Conservation (phyloP, 2,797 vertebrate species). For the Acrossocheilus wenchowensis region DNA sequence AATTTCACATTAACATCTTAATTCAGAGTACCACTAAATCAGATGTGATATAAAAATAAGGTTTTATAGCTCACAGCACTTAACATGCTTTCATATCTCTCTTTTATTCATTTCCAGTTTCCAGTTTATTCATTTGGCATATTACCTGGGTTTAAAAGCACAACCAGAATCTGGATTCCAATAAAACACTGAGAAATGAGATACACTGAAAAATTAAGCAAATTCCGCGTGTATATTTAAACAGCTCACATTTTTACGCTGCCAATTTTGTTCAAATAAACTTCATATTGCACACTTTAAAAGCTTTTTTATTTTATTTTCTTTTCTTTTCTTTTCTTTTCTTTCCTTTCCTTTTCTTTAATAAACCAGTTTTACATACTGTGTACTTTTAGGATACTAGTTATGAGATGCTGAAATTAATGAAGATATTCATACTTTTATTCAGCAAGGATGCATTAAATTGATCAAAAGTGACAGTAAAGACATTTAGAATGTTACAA, state of each 20-base stretch:
- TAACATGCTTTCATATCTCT: slow-evolving; percentile 22
- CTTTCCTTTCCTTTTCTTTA: too few species aligned
- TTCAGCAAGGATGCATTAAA: not conserved
- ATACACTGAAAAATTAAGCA: not conserved
- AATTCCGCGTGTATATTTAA: not conserved
- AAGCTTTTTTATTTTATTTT: too few species aligned
- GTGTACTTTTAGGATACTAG: not conserved
- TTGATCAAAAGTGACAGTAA: not conserved
- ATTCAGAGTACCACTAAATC: not conserved
- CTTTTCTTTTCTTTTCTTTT: too few species aligned
- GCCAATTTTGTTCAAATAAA: not conserved
- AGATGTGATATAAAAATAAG: not conserved
- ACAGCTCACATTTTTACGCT: not conserved
- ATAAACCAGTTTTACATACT: not conserved
- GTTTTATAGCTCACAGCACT: not conserved
- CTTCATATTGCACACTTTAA: not conserved
- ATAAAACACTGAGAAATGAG: not conserved
- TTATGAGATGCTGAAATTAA: not conserved
- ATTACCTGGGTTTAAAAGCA: slow-evolving; percentile 35
- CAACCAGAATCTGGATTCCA: slow-evolving; percentile 23
- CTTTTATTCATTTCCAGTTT: slow-evolving; percentile 23
- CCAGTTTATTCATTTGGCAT: slow-evolving; percentile 30
- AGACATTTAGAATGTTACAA: not conserved
- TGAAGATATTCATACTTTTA: not conserved
- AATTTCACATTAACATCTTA: not conserved